These are phyloP conservation scores for Mionectes macconnelli DNA, from an alignment of 2,113 vertebrate genomes.

Conservation along the genomic window DNA sequence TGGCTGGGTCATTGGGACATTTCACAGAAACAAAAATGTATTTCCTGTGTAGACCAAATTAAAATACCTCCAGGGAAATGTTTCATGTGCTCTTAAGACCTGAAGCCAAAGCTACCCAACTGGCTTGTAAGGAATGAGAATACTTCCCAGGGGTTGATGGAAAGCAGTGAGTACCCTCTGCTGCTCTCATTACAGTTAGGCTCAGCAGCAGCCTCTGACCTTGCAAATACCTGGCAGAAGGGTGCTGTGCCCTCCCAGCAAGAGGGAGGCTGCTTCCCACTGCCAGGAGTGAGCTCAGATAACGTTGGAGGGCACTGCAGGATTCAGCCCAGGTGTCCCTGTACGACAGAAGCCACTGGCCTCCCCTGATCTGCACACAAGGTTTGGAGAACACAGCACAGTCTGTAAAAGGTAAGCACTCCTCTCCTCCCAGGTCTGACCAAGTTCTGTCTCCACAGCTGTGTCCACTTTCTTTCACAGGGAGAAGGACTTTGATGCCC, in stretches of 20 bases:
- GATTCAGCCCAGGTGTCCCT: background rate
- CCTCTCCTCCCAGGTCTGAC: background rate
- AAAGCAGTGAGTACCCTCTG: background rate
- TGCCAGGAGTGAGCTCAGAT: background rate
- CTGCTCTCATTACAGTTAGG: background rate
- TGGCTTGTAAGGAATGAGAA: background rate
- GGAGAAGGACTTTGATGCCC: background rate
- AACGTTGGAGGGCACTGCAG: background rate
- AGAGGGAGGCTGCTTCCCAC: background rate
- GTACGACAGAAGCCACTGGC: background rate
- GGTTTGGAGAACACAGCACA: background rate
- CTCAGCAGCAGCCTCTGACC: conserved; percentile 4
- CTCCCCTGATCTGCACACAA: background rate
- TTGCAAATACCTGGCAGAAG: background rate
- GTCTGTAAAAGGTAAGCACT: background rate
- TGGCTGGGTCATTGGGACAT: conserved; percentile 52
- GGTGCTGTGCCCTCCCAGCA: background rate
- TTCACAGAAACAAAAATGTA: conserved; percentile 52
- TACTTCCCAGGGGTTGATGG: background rate
- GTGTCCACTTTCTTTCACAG: background rate
- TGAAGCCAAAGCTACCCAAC: conserved; percentile 22
- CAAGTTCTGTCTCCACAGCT: background rate
- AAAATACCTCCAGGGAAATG: conserved; percentile 2
- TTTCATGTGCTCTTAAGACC: conserved; percentile 4
- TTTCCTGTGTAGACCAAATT: conserved; percentile 29